phyloP scores from a whole-genome alignment of 2,113 vertebrate genomes.

The Dicerorhinus sumatrensis region DNA sequence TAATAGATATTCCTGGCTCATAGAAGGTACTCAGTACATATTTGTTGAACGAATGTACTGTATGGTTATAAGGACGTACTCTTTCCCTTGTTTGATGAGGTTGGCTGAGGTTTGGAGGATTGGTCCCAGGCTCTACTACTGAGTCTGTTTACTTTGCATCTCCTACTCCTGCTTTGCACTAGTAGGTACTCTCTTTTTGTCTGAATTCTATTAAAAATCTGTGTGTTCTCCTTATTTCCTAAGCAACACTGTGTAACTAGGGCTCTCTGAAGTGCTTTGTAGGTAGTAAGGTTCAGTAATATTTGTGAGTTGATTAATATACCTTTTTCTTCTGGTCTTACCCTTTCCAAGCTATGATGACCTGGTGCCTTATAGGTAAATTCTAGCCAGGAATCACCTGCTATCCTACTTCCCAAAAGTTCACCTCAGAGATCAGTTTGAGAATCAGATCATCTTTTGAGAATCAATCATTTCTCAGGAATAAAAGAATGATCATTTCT shows the following conservation, averaged over 20 bases:
- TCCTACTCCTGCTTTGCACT: background rate
- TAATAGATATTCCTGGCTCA: background rate
- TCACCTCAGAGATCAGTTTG: background rate
- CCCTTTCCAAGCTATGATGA: slow-evolving; percentile 10
- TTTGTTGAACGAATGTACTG: background rate
- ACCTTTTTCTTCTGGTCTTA: background rate
- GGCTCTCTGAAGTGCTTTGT: background rate
- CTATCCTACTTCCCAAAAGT: background rate
- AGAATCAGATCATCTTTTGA: slow-evolving; percentile 32
- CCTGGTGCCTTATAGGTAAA: background rate
- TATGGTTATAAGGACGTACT: background rate
- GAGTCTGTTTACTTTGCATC: background rate
- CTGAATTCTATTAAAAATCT: slow-evolving; percentile 37
- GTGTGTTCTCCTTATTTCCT: background rate
- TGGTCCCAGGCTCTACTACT: background rate
- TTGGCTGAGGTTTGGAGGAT: background rate
- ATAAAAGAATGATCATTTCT: background rate
- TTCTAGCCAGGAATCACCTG: slow-evolving; percentile 3
- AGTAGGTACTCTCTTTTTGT: background rate
- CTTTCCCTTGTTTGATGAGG: slow-evolving; percentile 1
- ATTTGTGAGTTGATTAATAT: slow-evolving; percentile 29
- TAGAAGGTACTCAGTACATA: background rate
- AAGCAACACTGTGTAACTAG: background rate
- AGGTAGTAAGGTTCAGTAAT: slow-evolving; percentile 38
- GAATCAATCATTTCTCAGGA: slow-evolving; percentile 29